A percentile compares a stretch with the other conserved stretches of the same genome.
These are phyloP conservation scores for Nomada hirtipes DNA, from an alignment of 2,888 invertebrate species.

Conservation along the genomic window DNA sequence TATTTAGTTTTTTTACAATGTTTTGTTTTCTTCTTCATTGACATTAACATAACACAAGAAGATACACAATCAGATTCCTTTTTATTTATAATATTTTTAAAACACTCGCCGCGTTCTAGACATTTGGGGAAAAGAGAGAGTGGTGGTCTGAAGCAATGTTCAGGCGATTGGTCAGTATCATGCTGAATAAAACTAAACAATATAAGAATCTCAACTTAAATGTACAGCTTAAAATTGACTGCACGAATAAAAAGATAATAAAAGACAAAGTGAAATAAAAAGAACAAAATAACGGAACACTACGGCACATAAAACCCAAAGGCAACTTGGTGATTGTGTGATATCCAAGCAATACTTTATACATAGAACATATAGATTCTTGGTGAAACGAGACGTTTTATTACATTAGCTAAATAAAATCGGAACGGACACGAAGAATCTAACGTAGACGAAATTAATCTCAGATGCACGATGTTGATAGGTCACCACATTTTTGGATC, in stretches of 20 bases:
- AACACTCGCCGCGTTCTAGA: slow-evolving; percentile 81
- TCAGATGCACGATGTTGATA: slow-evolving; percentile 81
- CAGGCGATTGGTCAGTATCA: slow-evolving; percentile 83
- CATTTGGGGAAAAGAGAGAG: slow-evolving; percentile 79
- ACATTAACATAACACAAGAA: slow-evolving; percentile 87
- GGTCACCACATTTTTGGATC: slow-evolving; percentile 81
- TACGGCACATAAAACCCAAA: slow-evolving; percentile 69
- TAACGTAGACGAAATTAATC: slow-evolving; percentile 67
- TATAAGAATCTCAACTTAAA: slow-evolving; percentile 49
- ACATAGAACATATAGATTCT: slow-evolving; percentile 35
- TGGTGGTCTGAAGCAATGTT: slow-evolving; percentile 80
- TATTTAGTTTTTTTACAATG: slow-evolving; percentile 87
- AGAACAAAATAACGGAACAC: slow-evolving; percentile 20
- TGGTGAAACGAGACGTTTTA: slow-evolving; percentile 26
- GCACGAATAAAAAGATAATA: slow-evolving; percentile 31
- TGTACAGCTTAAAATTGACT: slow-evolving; percentile 30
- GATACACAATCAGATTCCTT: slow-evolving; percentile 89
- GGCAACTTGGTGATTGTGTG: slow-evolving; percentile 76
- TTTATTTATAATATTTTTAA: slow-evolving; percentile 88
- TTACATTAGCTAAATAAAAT: slow-evolving; percentile 39
- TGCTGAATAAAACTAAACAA: slow-evolving; percentile 71
- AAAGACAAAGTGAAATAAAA: background rate
- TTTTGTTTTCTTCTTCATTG: slow-evolving; percentile 86
- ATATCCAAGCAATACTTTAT: slow-evolving; percentile 75
- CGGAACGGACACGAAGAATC: slow-evolving; percentile 50